Evolutionary conservation across 2,113 vertebrate species (phyloP), one percentile per base, ranked within the genome.

Genomic region (Steatornis caripensis): DNA sequence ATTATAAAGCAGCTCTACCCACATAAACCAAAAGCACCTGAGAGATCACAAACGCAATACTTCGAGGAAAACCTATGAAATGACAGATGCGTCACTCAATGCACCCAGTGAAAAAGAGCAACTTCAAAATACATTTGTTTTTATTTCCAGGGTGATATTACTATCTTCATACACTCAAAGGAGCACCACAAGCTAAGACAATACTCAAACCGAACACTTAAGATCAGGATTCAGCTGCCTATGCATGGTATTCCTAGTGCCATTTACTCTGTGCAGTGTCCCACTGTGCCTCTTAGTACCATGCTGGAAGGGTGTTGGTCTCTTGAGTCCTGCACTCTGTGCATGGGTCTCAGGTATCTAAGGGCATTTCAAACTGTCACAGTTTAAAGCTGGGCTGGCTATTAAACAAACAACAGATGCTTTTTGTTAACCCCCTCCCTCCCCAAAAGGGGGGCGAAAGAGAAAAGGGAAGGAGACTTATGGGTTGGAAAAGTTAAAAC

Each of bases 201-300:
- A 72, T 11, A 70, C 43, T 72, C 53, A 72, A 83, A 76, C 14
- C 8, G 2, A 53, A 72, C 21, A 39, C 49, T 41, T 41, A 64
- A 72, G 34, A 41, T 24, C 60, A 64, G 2, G 15, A 36, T 72
- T 91, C 49, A 65, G 45, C 41, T 87, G 34, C 36, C 57, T 51
- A 61, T 0, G 0, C 2, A 1, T 51, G 24, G 9, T 55, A 57
- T 27, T 61, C 43, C 23, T 24, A 24, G 16, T 26, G 22, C 11
- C 45, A 54, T 53, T 29, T 48, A 36, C 24, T 14, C 24, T 26
- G 18, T 37, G 32, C 54, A 43, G 18, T 6, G 18, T 68, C 39
- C 41, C 48, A n/a, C 36, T 49, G 41, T n/a, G 30, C 51, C 60
- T 89, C 72, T 61, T 43, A 29, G 39, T 36, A 15, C 26, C 19